Conservation (phyloP, 2,113 vertebrate species). For the Phainopepla nitens region DNA sequence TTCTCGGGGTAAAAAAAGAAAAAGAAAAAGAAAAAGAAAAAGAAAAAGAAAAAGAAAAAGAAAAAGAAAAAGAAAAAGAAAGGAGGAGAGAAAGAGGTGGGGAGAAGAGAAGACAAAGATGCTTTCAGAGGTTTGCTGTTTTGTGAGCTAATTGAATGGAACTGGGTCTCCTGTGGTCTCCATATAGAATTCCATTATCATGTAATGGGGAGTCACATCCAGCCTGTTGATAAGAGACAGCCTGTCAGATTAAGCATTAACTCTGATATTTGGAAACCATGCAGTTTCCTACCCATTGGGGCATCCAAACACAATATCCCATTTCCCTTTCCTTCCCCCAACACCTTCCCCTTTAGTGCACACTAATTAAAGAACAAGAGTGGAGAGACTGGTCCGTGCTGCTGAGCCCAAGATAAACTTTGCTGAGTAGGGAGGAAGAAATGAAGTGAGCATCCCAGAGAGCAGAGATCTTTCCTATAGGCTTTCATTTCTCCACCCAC, state of each 20-base stretch:
- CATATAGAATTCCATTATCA: conserved; percentile 53
- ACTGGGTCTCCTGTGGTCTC: conserved; percentile 37
- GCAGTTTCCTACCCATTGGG: conserved; percentile 27
- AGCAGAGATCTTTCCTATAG: neutral
- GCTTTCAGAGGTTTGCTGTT: conserved; percentile 33
- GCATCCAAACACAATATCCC: conserved; percentile 23
- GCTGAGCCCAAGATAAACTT: conserved; percentile 5
- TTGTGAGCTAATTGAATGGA: conserved; percentile 48
- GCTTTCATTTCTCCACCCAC: neutral
- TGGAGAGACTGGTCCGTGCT: neutral
- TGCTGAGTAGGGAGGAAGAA: conserved; percentile 27
- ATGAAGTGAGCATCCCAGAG: conserved; percentile 14
- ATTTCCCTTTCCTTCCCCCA: neutral
- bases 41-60: neutral
- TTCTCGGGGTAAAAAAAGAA: neutral
- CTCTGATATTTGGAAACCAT: conserved; percentile 29
- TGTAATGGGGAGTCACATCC: conserved; percentile 27
- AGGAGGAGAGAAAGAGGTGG: neutral
- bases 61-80: neutral
- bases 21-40: too few species aligned
- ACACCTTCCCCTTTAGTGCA: neutral
- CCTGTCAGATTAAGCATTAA: conserved; percentile 57
- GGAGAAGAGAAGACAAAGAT: conserved; percentile 13
- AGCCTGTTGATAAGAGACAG: conserved; percentile 41
- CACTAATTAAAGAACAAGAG: conserved; percentile 11